phyloP scores from a whole-genome alignment of 2,888 invertebrate genomes.

The Ethmia dodecea region DNA sequence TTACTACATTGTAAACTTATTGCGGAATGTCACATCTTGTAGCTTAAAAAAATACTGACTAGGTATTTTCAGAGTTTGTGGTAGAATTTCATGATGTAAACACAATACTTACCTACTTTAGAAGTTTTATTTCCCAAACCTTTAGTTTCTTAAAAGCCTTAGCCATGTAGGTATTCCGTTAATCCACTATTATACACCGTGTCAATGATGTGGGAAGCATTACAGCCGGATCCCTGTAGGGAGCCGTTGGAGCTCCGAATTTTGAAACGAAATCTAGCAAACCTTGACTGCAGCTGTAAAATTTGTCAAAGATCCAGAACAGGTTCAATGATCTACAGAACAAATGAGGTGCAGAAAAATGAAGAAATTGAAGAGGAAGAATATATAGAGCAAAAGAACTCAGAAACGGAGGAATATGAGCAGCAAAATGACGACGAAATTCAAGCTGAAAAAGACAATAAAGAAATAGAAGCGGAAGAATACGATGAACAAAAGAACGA shows the following conservation, averaged over 20 bases:
- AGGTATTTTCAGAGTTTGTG: too few relatives aligned
- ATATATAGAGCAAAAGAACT: background rate
- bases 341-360: background rate
- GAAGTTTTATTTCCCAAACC: too few relatives aligned
- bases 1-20: too few relatives aligned
- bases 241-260: conserved; percentile 43
- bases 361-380: background rate
- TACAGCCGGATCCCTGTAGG: conserved; percentile 10
- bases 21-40: too few relatives aligned
- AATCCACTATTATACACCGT: background rate
- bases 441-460: too few relatives aligned
- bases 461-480: too few relatives aligned
- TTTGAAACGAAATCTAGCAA: conserved; percentile 44
- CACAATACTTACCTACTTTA: too few relatives aligned
- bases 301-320: conserved; percentile 24
- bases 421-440: too few relatives aligned
- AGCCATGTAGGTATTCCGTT: background rate
- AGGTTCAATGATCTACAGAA: too few relatives aligned
- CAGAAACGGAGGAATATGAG: background rate
- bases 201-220: conserved; percentile 16
- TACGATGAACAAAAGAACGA: conserved; percentile 18
- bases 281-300: conserved; percentile 39
- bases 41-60: too few relatives aligned
- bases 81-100: too few relatives aligned
- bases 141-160: too few relatives aligned